Evolutionary conservation across 1,140 invertebrate species (phyloP), one percentile per base, ranked within the genome.

Genomic region (Chironomus tepperi): DNA sequence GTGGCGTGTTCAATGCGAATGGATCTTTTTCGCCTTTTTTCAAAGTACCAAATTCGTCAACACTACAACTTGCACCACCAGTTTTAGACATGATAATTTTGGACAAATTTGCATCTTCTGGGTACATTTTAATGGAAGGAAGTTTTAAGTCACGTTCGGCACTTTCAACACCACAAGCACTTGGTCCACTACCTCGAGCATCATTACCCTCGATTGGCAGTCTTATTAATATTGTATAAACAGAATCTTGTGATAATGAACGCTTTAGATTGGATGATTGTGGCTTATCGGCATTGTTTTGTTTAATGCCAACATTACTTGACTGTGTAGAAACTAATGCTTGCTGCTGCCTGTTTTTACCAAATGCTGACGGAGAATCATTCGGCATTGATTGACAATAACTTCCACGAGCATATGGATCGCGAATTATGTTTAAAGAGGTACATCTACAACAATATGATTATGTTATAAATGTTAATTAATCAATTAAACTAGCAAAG

Each of bases 171-270:
- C 85, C 77, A 75, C 84, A 77, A 79, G 85, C n/a, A n/a, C 47
- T 57, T n/a, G 47, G 24, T 34, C 47, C 47, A n/a, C 47, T 34
- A 57, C 47, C 47, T 12, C 47, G 47, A n/a, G 47, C 12, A 15
- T 57, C 47, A 57, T n/a, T 85, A 70, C 84, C 81, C 57, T 87
- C 86, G 1, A 88, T 87, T 65, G 94, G 94, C 76, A 98, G 84
- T 77, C 90, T 87, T 77, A 97, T 98, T 75, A 98, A 82, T 79
- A 97, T 97, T 73, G 95, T 97, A 85, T 97, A 97, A 7, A 97
- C 90, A 57, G 89, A 90, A 76, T 91, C 90, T 74, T 86, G 89
- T 34, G 89, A 90, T 10, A 88, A 85, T 3, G 89, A 90, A 75
- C 89, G 86, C 8, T 70, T 70, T 21, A 70, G 10, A 19, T 70